Evolutionary conservation across 2,113 vertebrate genomes (phyloP).

Genomic region (Arizona elegans): DNA sequence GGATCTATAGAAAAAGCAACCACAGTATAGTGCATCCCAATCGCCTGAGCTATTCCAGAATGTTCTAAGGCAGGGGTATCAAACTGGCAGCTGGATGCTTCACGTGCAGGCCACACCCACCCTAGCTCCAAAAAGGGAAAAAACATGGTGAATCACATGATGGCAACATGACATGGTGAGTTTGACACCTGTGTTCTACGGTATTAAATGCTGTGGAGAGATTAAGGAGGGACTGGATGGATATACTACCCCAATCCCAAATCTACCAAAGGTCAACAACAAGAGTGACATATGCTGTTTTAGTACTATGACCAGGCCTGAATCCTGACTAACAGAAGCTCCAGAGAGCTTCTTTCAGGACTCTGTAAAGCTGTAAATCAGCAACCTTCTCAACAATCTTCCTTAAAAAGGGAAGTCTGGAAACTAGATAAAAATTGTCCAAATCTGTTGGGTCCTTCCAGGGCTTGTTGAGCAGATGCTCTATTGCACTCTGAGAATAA

Average conservation of each 20-base stretch:
- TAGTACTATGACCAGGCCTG: background rate
- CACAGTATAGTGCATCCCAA: background rate
- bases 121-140: no score
- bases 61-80: background rate
- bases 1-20: background rate
- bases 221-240: background rate
- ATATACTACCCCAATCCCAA: background rate
- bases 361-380: background rate
- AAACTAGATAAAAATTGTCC: no score
- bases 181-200: no score
- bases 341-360: background rate
- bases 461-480: background rate
- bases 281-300: background rate
- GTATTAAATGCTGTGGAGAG: no score
- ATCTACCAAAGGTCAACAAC: background rate
- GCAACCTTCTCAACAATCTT: no score
- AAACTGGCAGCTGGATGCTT: no score
- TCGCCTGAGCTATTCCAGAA: background rate
- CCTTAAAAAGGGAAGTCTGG: no score
- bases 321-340: background rate
- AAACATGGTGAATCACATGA: no score
- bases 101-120: no score
- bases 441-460: background rate
- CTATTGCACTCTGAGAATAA: background rate
- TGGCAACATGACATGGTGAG: no score